Percentiles rank a stretch among this genome's conserved stretches.
phyloP scores from a whole-genome alignment of 2,797 vertebrate genomes.

The Alectoris magna region DNA sequence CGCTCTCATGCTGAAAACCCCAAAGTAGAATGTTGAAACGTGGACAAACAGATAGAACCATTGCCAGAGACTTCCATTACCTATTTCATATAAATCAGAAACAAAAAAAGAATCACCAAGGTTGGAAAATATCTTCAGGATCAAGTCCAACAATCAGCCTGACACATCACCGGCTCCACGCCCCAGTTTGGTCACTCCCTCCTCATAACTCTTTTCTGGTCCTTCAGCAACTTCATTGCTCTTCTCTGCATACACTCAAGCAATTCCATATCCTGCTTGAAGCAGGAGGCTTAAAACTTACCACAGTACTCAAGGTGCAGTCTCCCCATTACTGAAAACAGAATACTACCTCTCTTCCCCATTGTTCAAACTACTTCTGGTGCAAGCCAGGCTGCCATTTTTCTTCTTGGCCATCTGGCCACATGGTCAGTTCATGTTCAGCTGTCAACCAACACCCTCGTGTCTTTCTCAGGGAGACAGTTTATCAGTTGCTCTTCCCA shows the following conservation, averaged over 20 bases:
- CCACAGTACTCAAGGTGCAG: not conserved
- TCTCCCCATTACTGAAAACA: not conserved
- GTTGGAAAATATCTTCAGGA: not conserved
- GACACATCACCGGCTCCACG: not conserved
- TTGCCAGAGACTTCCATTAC: not conserved
- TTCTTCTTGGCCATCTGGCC: not conserved
- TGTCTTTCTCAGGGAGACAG: not conserved
- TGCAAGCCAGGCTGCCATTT: not conserved
- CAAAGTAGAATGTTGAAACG: not conserved
- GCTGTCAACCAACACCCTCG: not conserved
- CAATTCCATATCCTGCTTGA: not conserved
- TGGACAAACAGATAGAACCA: not conserved
- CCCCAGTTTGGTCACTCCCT: not conserved
- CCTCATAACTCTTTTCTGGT: not conserved
- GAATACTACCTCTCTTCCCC: not conserved
- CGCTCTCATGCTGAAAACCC: not conserved
- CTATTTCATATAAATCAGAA: not conserved
- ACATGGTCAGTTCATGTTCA: not conserved
- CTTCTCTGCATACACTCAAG: not conserved
- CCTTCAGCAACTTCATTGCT: not conserved
- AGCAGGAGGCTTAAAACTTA: not conserved
- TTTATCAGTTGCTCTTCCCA: not conserved
- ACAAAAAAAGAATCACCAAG: not conserved
- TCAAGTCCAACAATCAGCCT: not conserved
- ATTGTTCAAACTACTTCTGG: not conserved